Percentiles rank a stretch among this genome's conserved stretches.
These are phyloP conservation scores for Drosophila borealis DNA, from an alignment of 2,888 invertebrate genomes.

Conservation along the genomic window DNA sequence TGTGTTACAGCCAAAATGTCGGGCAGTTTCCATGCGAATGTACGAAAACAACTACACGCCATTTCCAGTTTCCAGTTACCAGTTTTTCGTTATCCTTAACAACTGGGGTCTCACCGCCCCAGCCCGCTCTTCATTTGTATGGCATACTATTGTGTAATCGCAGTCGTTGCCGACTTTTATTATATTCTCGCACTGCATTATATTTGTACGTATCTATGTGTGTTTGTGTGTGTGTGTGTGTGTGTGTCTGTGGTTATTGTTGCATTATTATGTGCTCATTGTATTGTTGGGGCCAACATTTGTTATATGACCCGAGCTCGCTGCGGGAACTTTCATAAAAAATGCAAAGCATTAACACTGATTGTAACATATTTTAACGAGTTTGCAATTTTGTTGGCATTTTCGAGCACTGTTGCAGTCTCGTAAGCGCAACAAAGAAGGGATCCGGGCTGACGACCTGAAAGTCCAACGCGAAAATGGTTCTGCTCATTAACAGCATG, in stretches of 20 bases:
- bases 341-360: conserved; percentile 74
- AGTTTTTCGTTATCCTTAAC: conserved; percentile 55
- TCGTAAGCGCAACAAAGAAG: not conserved
- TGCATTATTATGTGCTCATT: conserved; percentile 30
- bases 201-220: conserved; percentile 13
- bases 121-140: conserved; percentile 42
- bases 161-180: conserved; percentile 63
- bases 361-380: conserved; percentile 72
- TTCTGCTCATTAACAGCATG: conserved; percentile 54
- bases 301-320: conserved; percentile 35
- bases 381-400: conserved; percentile 59
- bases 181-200: conserved; percentile 47
- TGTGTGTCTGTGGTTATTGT: conserved; percentile 54
- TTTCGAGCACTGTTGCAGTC: conserved; percentile 46
- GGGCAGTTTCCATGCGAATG: conserved; percentile 25
- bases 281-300: conserved; percentile 38
- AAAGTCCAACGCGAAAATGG: conserved; percentile 4
- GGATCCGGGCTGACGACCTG: not conserved
- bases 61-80: conserved; percentile 41
- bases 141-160: conserved; percentile 53
- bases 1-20: conserved; percentile 29
- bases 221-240: conserved; percentile 15
- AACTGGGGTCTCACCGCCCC: conserved; percentile 13
- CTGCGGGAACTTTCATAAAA: conserved; percentile 70
- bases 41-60: conserved; percentile 24